These are phyloP conservation scores for Elaphurus davidianus DNA, from an alignment of 2,113 vertebrate genomes.

Conservation along the genomic window DNA sequence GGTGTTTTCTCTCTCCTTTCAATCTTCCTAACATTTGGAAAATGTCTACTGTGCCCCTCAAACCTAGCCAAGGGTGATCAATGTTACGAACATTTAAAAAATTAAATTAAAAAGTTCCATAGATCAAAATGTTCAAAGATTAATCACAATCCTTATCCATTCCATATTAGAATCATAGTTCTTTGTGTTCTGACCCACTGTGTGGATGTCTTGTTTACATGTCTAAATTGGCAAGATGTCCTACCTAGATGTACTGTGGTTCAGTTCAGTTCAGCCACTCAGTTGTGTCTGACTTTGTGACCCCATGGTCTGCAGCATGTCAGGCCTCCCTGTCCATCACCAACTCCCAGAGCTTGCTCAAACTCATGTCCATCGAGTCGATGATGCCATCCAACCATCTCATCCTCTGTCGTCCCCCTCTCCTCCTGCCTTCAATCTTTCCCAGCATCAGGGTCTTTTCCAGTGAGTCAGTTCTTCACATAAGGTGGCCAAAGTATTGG, in stretches of 20 bases:
- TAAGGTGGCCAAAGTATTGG: not conserved
- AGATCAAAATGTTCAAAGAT: not conserved
- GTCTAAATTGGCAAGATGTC: not conserved
- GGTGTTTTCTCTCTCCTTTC: not conserved
- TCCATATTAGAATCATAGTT: not conserved
- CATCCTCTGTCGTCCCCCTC: not conserved
- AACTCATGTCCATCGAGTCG: not conserved
- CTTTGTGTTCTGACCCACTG: not conserved
- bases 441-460: not conserved
- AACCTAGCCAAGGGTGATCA: fast-evolving
- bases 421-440: not conserved
- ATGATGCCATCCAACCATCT: not conserved
- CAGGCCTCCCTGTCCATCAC: not conserved
- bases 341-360: not conserved
- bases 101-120: not conserved
- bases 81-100: not conserved
- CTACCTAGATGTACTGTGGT: not conserved
- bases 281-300: not conserved
- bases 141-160: not conserved
- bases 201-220: not conserved
- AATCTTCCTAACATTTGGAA: not conserved
- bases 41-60: not conserved
- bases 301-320: not conserved
- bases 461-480: not conserved
- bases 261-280: not conserved